Base-by-base conservation (phyloP, 2,113 vertebrate genomes). In the Cyphomyrus plagiostoma region DNA sequence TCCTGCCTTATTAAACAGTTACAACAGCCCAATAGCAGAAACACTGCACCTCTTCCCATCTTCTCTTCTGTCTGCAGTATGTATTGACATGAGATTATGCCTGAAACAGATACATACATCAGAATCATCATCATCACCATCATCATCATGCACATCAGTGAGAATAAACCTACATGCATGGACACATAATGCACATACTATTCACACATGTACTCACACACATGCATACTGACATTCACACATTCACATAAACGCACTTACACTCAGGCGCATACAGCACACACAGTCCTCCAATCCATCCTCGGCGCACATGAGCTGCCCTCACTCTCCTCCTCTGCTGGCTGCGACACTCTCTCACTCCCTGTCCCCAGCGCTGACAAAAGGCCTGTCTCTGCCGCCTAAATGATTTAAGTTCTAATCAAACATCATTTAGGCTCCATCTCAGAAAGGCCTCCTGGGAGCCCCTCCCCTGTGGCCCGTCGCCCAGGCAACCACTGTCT, bases 331-430 rank as follows among this genome's bases (percentile, higher is more conserved):
- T 91, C 93, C 93, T n/a, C 92, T 87, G 13, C 23, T 21, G 52
- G 45, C 88, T 87, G 35, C 42, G 49, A 30, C 19, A 48, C 42
- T 92, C 95, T 89, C 90, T 94, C 95, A 90, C 92, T 93, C 90
- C 87, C 88, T 90, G 93, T 93, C 91, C 92, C 93, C 93, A 90
- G 93, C 52, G 93, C 96, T 96, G 96, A 97, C 96, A 96, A 96
- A 95, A 96, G 96, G 96, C 96, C 95, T 95, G 95, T 97, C 96
- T 97, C 93, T 95, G 95, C 96, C 96, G 95, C 96, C 97, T 96
- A 97, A 98, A 98, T 97, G 96, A 97, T 97, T 97, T 97, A 96
- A 96, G 97, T 97, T 97, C 97, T 98, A 98, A 99, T 98, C 98
- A 98, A 98, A 98, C 97, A 96, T 98, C 97, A 98, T 98, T 98